phyloP scores from a whole-genome alignment of 2,888 invertebrate species.

The Aspidiotus rigidus region DNA sequence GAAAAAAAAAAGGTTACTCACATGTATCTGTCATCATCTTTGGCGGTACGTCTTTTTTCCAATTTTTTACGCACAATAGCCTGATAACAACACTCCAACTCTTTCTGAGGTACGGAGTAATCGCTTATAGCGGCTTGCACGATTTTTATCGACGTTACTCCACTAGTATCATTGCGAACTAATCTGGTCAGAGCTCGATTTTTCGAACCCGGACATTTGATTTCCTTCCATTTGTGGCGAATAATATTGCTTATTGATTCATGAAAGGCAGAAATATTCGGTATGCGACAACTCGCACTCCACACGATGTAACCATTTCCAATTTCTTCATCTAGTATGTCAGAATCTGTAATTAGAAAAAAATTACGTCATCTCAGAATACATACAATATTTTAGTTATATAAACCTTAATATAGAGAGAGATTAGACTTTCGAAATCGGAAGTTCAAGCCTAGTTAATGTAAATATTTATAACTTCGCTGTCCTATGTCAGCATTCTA shows the following conservation, averaged over 20 bases:
- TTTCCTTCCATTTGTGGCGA: slow-evolving; percentile 47
- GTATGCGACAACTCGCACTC: slow-evolving; percentile 55
- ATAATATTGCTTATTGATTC: slow-evolving; percentile 50
- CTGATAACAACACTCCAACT: slow-evolving; percentile 42
- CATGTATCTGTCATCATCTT: slow-evolving; percentile 38
- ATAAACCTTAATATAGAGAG: no score
- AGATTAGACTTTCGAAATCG: no score
- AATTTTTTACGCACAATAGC: slow-evolving; percentile 40
- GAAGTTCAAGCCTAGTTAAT: no score
- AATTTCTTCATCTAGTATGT: slow-evolving; percentile 6
- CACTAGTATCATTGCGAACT: slow-evolving; percentile 19
- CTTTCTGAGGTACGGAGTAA: slow-evolving; percentile 24
- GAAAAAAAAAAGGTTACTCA: slow-evolving; percentile 32
- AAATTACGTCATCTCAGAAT: neutral
- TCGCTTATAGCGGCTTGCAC: slow-evolving; percentile 9
- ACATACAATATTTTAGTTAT: neutral
- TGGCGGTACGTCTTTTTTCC: slow-evolving; percentile 17
- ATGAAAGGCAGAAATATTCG: slow-evolving; percentile 49
- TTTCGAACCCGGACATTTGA: slow-evolving; percentile 36
- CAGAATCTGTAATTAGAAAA: slow-evolving; percentile 18
- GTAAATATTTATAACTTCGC: no score
- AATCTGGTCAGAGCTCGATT: slow-evolving; percentile 36
- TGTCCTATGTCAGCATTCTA: no score
- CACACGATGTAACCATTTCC: slow-evolving; percentile 48
- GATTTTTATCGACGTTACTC: slow-evolving; percentile 29